phyloP scores from a whole-genome alignment of 2,113 vertebrate genomes.

The Dasyprocta punctata region DNA sequence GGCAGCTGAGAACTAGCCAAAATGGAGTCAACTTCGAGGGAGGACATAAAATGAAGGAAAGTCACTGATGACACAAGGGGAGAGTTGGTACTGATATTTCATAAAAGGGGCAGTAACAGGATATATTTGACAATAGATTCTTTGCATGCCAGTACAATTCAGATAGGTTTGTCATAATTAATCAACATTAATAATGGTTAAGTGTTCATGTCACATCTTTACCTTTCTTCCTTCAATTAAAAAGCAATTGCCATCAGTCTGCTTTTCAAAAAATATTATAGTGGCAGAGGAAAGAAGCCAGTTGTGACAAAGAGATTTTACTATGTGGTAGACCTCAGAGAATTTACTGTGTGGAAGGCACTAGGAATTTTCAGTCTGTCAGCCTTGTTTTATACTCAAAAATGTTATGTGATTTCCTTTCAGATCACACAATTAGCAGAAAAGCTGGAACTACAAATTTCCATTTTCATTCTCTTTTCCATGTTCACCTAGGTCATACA shows the following conservation, averaged over 20 bases:
- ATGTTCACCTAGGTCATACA: neutral
- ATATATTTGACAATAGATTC: neutral
- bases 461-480: neutral
- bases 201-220: neutral
- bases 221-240: neutral
- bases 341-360: neutral
- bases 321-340: neutral
- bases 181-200: neutral
- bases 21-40: neutral
- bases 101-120: neutral
- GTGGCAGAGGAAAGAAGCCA: neutral
- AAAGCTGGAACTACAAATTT: neutral
- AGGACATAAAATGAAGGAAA: neutral
- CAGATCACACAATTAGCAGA: neutral
- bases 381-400: neutral
- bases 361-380: neutral
- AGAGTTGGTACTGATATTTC: neutral
- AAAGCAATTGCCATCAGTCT: neutral
- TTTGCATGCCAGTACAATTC: neutral
- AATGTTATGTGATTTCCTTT: neutral
- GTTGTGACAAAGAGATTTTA: neutral
- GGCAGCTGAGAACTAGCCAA: neutral
- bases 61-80: neutral
- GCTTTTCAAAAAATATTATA: neutral
- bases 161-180: neutral